Evolutionary conservation across 2,888 invertebrate genomes (phyloP), one percentile per base, ranked within the genome.

Genomic region (Cistogaster globosa): DNA sequence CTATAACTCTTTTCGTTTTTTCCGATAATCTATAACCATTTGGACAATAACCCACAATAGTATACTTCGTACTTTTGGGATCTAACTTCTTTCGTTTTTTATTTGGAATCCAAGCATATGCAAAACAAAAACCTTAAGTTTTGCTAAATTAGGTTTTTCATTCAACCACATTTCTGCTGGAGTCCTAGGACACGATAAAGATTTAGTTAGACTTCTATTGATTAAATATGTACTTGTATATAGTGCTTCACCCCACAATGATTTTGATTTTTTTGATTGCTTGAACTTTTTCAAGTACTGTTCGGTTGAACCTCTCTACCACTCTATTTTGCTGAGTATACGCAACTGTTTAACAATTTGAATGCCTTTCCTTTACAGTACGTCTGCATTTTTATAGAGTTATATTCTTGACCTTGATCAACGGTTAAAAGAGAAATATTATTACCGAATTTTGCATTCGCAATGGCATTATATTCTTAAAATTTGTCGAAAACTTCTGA

Each of bases 281-380:
- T 32, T 87, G 78, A 11, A 82, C 42, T 57, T 57, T 67, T 76
- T n/a, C n/a, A n/a, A n/a, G n/a, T n/a, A n/a, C n/a, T n/a, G n/a
- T n/a, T n/a, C n/a, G n/a, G n/a, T n/a, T 77, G 3, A 68, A 53
- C 9, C 77, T 48, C 7, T 68, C 77, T 2, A 71, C 58, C 2
- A 82, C 75, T 2, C 85, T 83, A 32, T 87, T 85, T 74, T 83
- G 80, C 42, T 84, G 77, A 48, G 53, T 80, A 68, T 80, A 83
- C 6, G 84, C 69, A 8, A 79, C 84, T 12, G 78, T 51, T 87
- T 78, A 9, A 62, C 36, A 20, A 63, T 55, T 38, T 84, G 51
- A 42, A 90, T 90, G 0, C 90, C 90, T 74, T 89, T 76, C 77
- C 53, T n/a, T 82, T 86, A 7, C 88, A 84, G 71, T 83, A 88